These are phyloP conservation scores for Aphelenchoides fujianensis DNA, from an alignment of 1,140 invertebrate genomes.

Conservation along the genomic window DNA sequence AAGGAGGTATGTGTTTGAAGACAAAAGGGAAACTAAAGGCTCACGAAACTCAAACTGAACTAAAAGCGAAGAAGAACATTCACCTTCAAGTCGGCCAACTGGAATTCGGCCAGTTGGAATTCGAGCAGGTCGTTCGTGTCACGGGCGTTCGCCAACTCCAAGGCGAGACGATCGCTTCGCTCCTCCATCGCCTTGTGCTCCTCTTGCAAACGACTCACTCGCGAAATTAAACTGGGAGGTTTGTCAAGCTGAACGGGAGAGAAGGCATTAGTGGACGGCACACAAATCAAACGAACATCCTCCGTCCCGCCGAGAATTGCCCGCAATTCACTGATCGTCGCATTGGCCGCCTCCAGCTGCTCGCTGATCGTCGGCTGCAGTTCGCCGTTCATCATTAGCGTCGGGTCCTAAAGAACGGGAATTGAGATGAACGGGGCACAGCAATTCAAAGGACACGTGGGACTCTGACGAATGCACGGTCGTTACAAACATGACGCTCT, in stretches of 20 bases:
- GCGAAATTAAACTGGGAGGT: neutral
- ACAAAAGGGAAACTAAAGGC: neutral
- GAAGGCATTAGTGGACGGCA: neutral
- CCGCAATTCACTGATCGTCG: constrained; percentile 35
- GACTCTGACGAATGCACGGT: neutral
- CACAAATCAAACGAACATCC: constrained; percentile 26
- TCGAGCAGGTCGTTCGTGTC: constrained; percentile 56
- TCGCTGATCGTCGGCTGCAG: constrained; percentile 35
- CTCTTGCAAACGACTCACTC: constrained; percentile 35
- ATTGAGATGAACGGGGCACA: neutral
- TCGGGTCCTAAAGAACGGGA: constrained; percentile 7
- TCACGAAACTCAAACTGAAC: constrained; percentile 1
- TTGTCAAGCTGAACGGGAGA: constrained; percentile 1
- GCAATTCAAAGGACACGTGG: neutral
- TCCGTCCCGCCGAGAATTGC: constrained; percentile 10
- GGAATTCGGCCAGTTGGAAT: constrained; percentile 54
- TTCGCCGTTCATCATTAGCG: neutral
- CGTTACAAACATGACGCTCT: no score
- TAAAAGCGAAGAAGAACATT: neutral
- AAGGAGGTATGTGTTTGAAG: no score
- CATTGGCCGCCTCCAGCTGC: constrained; percentile 38
- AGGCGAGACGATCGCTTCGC: constrained; percentile 34
- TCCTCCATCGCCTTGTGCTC: constrained; percentile 34
- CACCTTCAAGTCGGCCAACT: neutral
- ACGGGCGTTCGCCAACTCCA: constrained; percentile 43